Conservation (phyloP, 2,797 vertebrate genomes). For the Fistularia commersonii region DNA sequence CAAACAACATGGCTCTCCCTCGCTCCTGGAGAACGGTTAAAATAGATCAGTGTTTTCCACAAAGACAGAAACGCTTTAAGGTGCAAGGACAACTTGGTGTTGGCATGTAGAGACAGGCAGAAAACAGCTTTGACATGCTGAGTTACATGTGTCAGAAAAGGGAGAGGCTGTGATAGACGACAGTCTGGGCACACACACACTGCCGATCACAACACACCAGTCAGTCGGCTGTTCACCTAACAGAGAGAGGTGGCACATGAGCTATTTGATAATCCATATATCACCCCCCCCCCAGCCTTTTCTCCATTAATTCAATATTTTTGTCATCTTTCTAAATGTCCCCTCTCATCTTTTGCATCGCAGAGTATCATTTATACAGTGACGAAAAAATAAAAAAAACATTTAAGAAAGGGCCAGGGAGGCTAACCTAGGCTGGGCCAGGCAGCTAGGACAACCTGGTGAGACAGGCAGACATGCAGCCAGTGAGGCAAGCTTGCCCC, state of each 20-base stretch:
- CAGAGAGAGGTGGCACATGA: slow-evolving; percentile 10
- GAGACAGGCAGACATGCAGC: slow-evolving; percentile 40
- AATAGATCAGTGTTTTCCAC: slow-evolving; percentile 33
- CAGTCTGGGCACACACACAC: slow-evolving; percentile 43
- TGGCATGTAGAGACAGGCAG: slow-evolving; percentile 40
- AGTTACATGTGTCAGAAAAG: slow-evolving; percentile 58
- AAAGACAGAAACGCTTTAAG: slow-evolving; percentile 38
- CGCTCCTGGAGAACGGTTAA: slow-evolving; percentile 24
- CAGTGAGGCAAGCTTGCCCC: slow-evolving; percentile 47
- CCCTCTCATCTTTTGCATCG: slow-evolving; percentile 17
- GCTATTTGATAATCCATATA: too few species aligned
- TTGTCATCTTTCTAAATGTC: slow-evolving; percentile 17
- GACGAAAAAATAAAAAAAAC: slow-evolving; percentile 35
- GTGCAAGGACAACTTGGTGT: slow-evolving; percentile 29
- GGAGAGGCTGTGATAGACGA: slow-evolving; percentile 43
- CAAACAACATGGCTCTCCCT: slow-evolving; percentile 16
- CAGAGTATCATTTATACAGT: slow-evolving; percentile 26
- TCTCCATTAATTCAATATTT: slow-evolving; percentile 22
- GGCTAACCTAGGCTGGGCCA: slow-evolving; percentile 7
- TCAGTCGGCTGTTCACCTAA: slow-evolving; percentile 45
- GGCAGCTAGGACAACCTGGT: slow-evolving; percentile 35
- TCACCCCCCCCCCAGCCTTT: neutral
- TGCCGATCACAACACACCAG: slow-evolving; percentile 51
- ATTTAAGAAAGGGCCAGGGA: slow-evolving; percentile 14
- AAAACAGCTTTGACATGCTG: slow-evolving; percentile 59